Percentiles rank a stretch among this genome's conserved stretches.
phyloP scores from a whole-genome alignment of 2,888 invertebrate genomes.

The Carpatolechia fugitivella region DNA sequence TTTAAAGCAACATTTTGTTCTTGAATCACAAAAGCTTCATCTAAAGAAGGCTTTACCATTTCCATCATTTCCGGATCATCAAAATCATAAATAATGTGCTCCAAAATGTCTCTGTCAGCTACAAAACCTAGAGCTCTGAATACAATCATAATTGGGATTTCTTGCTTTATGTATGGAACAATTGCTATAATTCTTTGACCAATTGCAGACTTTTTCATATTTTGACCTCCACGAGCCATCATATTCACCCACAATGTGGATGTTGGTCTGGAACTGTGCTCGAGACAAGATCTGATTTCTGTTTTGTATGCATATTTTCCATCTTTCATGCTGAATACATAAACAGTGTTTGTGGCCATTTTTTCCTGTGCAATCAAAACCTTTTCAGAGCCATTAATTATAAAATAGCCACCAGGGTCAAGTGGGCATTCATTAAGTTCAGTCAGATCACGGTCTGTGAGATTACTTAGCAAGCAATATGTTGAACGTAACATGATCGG shows the following conservation, averaged over 20 bases:
- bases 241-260: slow-evolving; percentile 99
- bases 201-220: slow-evolving; percentile 98
- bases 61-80: slow-evolving; percentile 99
- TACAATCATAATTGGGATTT: slow-evolving; percentile 99
- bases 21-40: slow-evolving; percentile 99
- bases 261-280: slow-evolving; percentile 92
- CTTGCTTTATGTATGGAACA: slow-evolving; percentile 98
- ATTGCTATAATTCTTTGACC: slow-evolving; percentile 99
- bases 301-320: slow-evolving; percentile 99
- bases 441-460: slow-evolving; percentile 99
- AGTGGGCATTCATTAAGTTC: slow-evolving; percentile 99
- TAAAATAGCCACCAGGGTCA: slow-evolving; percentile 99
- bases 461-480: slow-evolving; percentile 95
- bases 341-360: slow-evolving; percentile 99
- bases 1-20: slow-evolving; percentile 99
- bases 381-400: slow-evolving; percentile 99
- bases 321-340: slow-evolving; percentile 99
- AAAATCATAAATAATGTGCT: slow-evolving; percentile 99
- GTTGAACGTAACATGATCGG: slow-evolving; percentile 99
- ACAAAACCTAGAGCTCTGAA: slow-evolving; percentile 99
- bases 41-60: slow-evolving; percentile 99
- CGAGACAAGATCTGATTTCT: slow-evolving; percentile 92
- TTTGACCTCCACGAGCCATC: slow-evolving; percentile 99
- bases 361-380: slow-evolving; percentile 99
- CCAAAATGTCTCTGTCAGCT: slow-evolving; percentile 98